phyloP scores from a whole-genome alignment of 2,888 invertebrate genomes.

The Deroplatys truncata region DNA sequence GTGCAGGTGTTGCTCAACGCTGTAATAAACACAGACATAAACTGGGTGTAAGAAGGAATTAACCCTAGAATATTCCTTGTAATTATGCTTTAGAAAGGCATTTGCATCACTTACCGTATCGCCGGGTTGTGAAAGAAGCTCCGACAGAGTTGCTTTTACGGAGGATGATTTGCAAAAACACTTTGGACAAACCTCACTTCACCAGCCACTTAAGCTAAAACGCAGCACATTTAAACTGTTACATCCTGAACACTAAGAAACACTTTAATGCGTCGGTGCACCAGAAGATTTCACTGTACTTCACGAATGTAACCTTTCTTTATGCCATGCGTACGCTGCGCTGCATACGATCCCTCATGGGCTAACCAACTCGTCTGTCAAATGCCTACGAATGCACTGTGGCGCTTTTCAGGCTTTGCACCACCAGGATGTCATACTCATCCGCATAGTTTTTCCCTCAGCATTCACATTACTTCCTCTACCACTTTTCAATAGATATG shows the following conservation, averaged over 20 bases:
- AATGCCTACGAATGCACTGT: too few relatives aligned
- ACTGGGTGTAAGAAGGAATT: neutral
- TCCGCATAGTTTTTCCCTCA: too few relatives aligned
- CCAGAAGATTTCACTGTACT: neutral
- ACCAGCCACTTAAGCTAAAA: neutral
- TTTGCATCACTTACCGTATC: neutral
- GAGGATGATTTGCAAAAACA: neutral
- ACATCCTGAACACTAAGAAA: neutral
- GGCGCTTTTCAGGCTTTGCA: too few relatives aligned
- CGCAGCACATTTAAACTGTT: neutral
- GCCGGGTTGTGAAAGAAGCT: neutral
- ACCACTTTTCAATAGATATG: too few relatives aligned
- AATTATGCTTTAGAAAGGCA: neutral
- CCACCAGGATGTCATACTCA: too few relatives aligned
- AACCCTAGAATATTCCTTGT: neutral
- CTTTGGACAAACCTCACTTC: neutral
- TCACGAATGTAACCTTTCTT: too few relatives aligned
- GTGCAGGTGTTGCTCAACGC: too few relatives aligned
- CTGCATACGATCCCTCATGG: too few relatives aligned
- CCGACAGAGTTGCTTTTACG: neutral
- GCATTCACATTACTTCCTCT: too few relatives aligned
- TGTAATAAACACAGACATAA: too few relatives aligned
- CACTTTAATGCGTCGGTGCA: neutral
- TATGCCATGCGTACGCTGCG: too few relatives aligned
- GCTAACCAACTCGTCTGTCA: too few relatives aligned